phyloP scores from a whole-genome alignment of 2,113 vertebrate species.

The Edolisoma coerulescens region DNA sequence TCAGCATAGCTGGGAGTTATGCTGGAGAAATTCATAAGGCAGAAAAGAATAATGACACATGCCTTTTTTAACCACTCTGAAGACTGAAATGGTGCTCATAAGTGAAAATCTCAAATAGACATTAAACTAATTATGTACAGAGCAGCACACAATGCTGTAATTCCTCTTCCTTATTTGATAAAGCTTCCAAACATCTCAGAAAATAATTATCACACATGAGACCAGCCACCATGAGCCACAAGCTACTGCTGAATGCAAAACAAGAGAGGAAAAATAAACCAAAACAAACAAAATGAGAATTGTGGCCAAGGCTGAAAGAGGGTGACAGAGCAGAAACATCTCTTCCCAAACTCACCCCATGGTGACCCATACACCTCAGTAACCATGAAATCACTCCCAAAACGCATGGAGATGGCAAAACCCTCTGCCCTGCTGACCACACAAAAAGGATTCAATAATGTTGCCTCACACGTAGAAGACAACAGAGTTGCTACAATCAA shows the following conservation, averaged over 20 bases:
- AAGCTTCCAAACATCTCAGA: background rate
- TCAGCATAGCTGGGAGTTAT: background rate
- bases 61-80: background rate
- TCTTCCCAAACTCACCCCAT: background rate
- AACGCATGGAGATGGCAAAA: background rate
- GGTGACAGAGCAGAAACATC: background rate
- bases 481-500: background rate
- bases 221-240: background rate
- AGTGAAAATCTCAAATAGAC: background rate
- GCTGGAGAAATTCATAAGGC: background rate
- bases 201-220: background rate
- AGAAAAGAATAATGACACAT: background rate
- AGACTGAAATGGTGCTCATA: fast-evolving
- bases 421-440: background rate
- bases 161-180: background rate
- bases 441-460: background rate
- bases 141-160: background rate
- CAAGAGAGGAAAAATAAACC: background rate
- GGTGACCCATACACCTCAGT: background rate
- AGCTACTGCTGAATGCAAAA: background rate
- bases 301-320: background rate
- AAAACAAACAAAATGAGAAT: background rate
- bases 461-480: background rate
- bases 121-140: background rate
- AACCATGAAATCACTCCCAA: background rate